Percentiles rank a stretch among this genome's conserved stretches.
These are phyloP conservation scores for Cygnus olor DNA, from an alignment of 2,797 vertebrate species.

Conservation along the genomic window DNA sequence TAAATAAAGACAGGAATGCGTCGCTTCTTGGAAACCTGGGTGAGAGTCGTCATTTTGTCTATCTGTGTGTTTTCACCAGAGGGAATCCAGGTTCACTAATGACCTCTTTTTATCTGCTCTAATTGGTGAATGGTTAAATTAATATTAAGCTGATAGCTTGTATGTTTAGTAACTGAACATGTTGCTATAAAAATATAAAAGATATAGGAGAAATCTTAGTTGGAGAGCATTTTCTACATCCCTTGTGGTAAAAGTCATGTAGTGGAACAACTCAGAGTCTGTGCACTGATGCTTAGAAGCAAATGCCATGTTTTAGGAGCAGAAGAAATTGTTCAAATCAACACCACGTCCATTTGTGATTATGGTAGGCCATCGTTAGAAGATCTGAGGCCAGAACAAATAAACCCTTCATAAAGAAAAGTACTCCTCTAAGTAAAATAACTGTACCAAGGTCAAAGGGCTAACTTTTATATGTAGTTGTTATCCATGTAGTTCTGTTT, in stretches of 20 bases:
- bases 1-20: background rate
- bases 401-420: background rate
- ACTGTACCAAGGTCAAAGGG: background rate
- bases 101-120: background rate
- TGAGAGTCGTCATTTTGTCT: background rate
- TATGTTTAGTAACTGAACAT: background rate
- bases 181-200: background rate
- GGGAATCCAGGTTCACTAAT: background rate
- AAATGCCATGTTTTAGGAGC: background rate
- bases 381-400: background rate
- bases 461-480: background rate
- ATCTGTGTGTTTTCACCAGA: background rate
- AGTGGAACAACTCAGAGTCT: background rate
- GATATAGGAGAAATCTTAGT: background rate
- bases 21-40: background rate
- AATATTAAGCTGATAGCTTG: background rate
- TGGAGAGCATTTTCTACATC: background rate
- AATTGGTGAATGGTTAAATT: background rate
- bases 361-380: background rate
- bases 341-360: background rate
- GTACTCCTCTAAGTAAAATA: background rate
- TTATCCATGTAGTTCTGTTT: conserved; percentile 18
- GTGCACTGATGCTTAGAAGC: background rate
- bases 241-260: background rate
- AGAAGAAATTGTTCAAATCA: background rate